Conservation (phyloP, 2,888 invertebrate species). For the Diarsia mendica region DNA sequence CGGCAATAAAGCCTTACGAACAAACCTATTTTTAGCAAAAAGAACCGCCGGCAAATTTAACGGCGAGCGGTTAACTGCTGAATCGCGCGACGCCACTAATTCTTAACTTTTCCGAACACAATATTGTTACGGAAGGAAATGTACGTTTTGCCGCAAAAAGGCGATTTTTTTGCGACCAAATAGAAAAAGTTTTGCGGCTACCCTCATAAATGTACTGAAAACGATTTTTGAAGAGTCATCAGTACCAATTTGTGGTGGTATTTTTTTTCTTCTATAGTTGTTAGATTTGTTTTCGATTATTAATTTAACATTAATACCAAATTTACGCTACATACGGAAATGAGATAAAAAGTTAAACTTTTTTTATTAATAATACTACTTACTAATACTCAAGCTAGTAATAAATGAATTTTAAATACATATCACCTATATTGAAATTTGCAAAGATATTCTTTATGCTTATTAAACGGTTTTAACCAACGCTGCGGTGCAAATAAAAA, state of each 20-base stretch:
- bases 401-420: not conserved
- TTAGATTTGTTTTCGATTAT: not conserved
- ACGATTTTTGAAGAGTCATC: conserved; percentile 26
- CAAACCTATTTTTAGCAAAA: conserved; percentile 43
- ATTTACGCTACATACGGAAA: not conserved
- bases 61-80: conserved; percentile 28
- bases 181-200: conserved; percentile 8
- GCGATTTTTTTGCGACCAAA: conserved; percentile 7
- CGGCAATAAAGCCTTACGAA: conserved; percentile 39
- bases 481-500: too few species aligned
- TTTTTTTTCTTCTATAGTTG: not conserved
- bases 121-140: conserved; percentile 38
- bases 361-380: too few species aligned
- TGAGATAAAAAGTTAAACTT: not conserved
- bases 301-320: not conserved
- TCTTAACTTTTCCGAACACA: conserved; percentile 43
- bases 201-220: conserved; percentile 27
- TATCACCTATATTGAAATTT: not conserved
- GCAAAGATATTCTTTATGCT: not conserved
- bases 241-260: not conserved
- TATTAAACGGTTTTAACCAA: too few species aligned
- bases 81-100: conserved; percentile 39
- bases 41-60: conserved; percentile 42
- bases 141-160: conserved; percentile 18
- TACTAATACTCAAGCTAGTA: too few species aligned